Conservation (phyloP, 2,888 invertebrate species). For the Xestia ashworthii region DNA sequence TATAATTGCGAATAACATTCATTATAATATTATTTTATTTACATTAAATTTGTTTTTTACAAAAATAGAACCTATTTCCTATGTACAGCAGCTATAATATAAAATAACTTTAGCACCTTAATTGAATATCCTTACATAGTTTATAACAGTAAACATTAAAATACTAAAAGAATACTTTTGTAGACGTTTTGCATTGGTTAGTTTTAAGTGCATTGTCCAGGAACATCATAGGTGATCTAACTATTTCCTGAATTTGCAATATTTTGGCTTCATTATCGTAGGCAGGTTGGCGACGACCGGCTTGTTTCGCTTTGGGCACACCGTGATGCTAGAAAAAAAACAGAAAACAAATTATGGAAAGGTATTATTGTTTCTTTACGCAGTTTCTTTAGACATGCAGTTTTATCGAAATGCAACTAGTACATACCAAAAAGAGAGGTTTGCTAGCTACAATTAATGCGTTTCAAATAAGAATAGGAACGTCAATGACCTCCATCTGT, state of each 20-base stretch:
- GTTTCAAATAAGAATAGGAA: too few relatives aligned
- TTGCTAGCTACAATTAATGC: too few relatives aligned
- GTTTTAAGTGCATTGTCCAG: constrained; percentile 63
- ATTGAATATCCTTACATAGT: constrained; percentile 20
- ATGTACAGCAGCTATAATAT: constrained; percentile 29
- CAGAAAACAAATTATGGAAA: neutral
- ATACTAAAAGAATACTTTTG: constrained; percentile 76
- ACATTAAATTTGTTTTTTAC: constrained; percentile 42
- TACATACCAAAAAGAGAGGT: neutral
- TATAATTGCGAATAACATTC: constrained; percentile 1
- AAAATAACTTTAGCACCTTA: constrained; percentile 28
- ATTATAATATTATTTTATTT: constrained; percentile 39
- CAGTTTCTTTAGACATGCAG: neutral
- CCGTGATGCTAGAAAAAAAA: constrained; percentile 91
- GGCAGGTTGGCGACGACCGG: constrained; percentile 93
- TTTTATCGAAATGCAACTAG: neutral
- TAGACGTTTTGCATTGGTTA: constrained; percentile 73
- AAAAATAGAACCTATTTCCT: constrained; percentile 30
- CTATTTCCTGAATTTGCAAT: constrained; percentile 79
- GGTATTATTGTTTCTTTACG: neutral
- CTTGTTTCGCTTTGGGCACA: constrained; percentile 92
- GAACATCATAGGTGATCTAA: neutral
- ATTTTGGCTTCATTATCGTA: constrained; percentile 86
- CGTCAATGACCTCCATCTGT: too few relatives aligned
- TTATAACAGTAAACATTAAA: constrained; percentile 64